Evolutionary conservation across 2,797 vertebrate genomes (phyloP).

Genomic region (Amphiprion clarkii): DNA sequence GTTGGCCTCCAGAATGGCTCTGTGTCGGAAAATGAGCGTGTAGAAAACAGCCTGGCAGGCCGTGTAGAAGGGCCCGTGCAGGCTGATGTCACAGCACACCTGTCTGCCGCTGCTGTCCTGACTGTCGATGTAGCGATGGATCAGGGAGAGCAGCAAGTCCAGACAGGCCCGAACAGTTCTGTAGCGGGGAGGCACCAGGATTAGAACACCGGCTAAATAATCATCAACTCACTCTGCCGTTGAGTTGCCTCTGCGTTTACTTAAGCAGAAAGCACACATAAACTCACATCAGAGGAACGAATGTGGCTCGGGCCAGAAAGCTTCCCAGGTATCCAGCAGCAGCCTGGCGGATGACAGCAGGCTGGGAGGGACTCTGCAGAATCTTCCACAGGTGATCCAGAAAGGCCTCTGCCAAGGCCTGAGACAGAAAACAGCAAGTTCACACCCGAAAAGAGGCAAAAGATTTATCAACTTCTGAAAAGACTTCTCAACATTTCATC

Average conservation of each 20-base stretch:
- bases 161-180: constrained; percentile 92
- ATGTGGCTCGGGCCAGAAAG: constrained; percentile 95
- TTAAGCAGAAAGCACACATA: neutral
- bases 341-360: constrained; percentile 92
- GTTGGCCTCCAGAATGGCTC: constrained; percentile 89
- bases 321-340: constrained; percentile 94
- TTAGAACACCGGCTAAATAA: neutral
- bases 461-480: no score
- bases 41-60: constrained; percentile 95
- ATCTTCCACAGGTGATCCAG: constrained; percentile 96
- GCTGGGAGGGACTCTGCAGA: constrained; percentile 90
- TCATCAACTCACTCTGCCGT: neutral
- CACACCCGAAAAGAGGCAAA: no score
- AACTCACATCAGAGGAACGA: constrained; percentile 93
- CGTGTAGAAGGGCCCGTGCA: constrained; percentile 94
- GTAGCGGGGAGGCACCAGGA: neutral
- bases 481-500: no score
- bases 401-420: constrained; percentile 95
- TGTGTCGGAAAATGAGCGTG: constrained; percentile 92
- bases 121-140: constrained; percentile 93
- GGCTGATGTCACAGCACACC: constrained; percentile 90
- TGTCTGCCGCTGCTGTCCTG: constrained; percentile 89
- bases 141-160: constrained; percentile 93
- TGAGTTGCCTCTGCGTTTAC: no score
- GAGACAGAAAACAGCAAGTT: neutral